phyloP scores from a whole-genome alignment of 2,113 vertebrate species.

The Sinocyclocheilus grahami region DNA sequence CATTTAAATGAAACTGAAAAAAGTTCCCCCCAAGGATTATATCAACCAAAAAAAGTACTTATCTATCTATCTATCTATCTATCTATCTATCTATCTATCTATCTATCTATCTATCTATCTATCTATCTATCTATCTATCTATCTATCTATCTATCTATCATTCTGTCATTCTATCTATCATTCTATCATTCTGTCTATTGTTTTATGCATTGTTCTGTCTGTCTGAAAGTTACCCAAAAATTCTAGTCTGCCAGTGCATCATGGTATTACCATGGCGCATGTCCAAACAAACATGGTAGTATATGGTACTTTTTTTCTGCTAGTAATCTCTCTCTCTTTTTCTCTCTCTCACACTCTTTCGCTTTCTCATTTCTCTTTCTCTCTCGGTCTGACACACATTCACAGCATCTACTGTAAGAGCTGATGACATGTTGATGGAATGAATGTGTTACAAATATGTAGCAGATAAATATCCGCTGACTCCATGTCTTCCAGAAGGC shows the following conservation, averaged over 20 bases:
- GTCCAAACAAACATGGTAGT: not conserved
- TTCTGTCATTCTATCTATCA: no score
- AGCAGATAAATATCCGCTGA: not conserved
- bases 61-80: no score
- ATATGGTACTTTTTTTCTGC: not conserved
- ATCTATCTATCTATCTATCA: not conserved
- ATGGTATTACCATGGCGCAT: not conserved
- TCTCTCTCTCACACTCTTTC: not conserved
- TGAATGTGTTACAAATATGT: slow-evolving; percentile 1
- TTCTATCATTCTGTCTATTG: not conserved
- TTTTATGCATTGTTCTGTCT: not conserved
- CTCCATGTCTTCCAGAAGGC: slow-evolving; percentile 4
- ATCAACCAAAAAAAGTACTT: no score
- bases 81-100: not conserved
- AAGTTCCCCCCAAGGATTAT: no score
- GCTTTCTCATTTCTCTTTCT: not conserved
- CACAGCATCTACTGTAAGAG: not conserved
- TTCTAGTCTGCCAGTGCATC: no score
- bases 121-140: no score
- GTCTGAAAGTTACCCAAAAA: not conserved
- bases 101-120: not conserved
- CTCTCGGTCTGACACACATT: not conserved
- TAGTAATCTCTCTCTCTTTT: slow-evolving; percentile 3
- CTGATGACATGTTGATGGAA: slow-evolving; percentile 5
- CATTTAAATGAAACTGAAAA: no score